phyloP scores from a whole-genome alignment of 2,113 vertebrate species.

The Caloenas nicobarica region DNA sequence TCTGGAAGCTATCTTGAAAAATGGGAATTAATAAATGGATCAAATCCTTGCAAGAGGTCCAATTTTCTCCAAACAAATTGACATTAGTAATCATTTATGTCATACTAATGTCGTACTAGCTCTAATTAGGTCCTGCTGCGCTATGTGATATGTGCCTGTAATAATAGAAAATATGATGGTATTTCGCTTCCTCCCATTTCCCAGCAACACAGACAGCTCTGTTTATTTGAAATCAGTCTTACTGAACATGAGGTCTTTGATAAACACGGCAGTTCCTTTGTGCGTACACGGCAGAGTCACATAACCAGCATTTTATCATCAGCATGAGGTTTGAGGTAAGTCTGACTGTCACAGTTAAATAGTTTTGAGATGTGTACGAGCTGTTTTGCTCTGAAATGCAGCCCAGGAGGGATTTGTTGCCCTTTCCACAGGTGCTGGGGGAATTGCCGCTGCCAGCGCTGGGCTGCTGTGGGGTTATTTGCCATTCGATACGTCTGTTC shows the following conservation, averaged over 20 bases:
- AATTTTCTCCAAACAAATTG: neutral
- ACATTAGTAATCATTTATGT: neutral
- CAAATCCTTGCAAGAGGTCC: neutral
- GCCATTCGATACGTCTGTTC: neutral
- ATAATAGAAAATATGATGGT: neutral
- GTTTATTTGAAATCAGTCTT: neutral
- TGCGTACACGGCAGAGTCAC: fast-evolving
- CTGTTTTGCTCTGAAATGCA: neutral
- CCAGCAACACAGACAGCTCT: neutral
- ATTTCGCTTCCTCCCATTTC: neutral
- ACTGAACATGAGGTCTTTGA: neutral
- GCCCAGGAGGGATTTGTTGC: neutral
- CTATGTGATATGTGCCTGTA: neutral
- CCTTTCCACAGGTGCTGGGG: neutral
- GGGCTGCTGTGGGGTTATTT: neutral
- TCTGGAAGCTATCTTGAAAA: slow-evolving; percentile 8
- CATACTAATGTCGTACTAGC: neutral
- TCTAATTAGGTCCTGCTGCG: neutral
- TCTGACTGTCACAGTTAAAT: neutral
- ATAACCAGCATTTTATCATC: neutral
- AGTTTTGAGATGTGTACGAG: neutral
- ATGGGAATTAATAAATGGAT: neutral
- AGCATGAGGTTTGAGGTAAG: neutral
- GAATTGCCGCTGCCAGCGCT: fast-evolving
- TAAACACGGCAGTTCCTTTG: neutral